Evolutionary conservation across 2,113 vertebrate species (phyloP), one percentile per base, ranked within the genome.

Genomic region (Pelmatolapia mariae): DNA sequence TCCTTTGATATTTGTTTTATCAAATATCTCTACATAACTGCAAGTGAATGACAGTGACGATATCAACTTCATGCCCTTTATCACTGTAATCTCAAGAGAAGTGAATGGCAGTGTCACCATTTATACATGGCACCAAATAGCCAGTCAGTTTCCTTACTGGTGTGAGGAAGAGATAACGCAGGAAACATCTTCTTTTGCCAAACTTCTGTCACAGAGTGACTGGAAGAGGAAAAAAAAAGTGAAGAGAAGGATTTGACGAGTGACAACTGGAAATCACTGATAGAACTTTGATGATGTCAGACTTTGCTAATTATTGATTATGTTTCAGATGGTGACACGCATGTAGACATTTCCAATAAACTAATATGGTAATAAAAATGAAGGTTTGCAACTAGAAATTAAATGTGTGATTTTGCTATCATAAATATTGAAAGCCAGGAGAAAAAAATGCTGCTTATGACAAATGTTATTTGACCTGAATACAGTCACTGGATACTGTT

Each of bases 141-240:
- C 89, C 91, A 90, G 90, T 93, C 91, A 81, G 92, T 93, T 86
- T 83, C 45, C 61, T 84, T 86, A 57, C 89, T 85, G 71, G 79
- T 94, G 90, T 83, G 89, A 86, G 82, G 85, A 47, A 73, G 76
- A 88, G 90, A 95, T 93, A 92, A 94, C 63, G 79, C 73, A 71
- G 73, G 50, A 85, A 85, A 84, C 86, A 22, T 86, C n/a, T 83
- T 82, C 59, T 54, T 29, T 76, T 87, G 24, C 79, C 76, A 31
- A 56, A 19, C 8, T 6, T 87, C 22, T 91, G 85, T 91, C 82
- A 86, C 43, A 38, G 31, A 29, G 26, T 45, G 52, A 89, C 63
- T 29, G 73, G 13, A 63, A 68, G 33, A 24, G 5, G 8, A 2
- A 33, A 43, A n/a, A 79, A 53, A 57, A 52, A 16, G 26, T 54